These are phyloP conservation scores for Rapana venosa DNA, from an alignment of 2,888 invertebrate genomes.

Conservation along the genomic window DNA sequence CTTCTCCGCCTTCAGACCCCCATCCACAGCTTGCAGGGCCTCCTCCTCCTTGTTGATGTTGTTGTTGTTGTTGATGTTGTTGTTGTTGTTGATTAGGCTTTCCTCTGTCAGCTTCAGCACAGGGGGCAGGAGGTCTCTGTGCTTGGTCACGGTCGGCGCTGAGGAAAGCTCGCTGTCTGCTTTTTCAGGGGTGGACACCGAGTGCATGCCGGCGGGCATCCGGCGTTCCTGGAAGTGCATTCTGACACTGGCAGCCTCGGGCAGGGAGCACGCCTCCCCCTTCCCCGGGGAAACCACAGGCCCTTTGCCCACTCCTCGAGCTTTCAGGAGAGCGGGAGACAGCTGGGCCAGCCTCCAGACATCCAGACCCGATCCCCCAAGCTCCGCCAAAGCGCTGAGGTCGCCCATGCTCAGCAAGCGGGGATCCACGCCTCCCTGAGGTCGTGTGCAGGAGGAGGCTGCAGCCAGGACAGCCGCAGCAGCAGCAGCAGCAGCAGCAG, in stretches of 20 bases:
- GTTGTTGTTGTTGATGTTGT: constrained; percentile 21
- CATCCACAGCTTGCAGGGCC: not conserved
- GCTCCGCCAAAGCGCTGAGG: not conserved
- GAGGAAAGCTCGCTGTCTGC: not conserved
- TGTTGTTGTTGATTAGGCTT: constrained; percentile 37
- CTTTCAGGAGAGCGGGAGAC: constrained; percentile 23
- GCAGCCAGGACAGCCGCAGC: constrained; percentile 31
- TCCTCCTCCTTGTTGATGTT: not conserved
- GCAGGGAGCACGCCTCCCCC: not conserved
- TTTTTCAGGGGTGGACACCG: not conserved
- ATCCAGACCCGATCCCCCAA: constrained; percentile 30
- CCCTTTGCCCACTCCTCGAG: not conserved
- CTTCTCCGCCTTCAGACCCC: not conserved
- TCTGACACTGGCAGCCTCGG: not conserved
- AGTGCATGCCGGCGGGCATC: not conserved
- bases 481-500: constrained; percentile 9
- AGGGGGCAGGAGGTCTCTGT: constrained; percentile 33
- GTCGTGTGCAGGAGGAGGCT: constrained; percentile 24
- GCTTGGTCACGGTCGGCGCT: not conserved
- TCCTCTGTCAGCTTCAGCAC: not conserved
- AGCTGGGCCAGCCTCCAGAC: constrained; percentile 36
- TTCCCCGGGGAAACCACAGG: not conserved
- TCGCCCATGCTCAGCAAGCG: constrained; percentile 32
- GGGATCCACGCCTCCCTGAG: constrained; percentile 35
- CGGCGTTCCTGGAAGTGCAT: not conserved